Base-by-base conservation (phyloP, 2,113 vertebrate species). In the Rutilus rutilus region DNA sequence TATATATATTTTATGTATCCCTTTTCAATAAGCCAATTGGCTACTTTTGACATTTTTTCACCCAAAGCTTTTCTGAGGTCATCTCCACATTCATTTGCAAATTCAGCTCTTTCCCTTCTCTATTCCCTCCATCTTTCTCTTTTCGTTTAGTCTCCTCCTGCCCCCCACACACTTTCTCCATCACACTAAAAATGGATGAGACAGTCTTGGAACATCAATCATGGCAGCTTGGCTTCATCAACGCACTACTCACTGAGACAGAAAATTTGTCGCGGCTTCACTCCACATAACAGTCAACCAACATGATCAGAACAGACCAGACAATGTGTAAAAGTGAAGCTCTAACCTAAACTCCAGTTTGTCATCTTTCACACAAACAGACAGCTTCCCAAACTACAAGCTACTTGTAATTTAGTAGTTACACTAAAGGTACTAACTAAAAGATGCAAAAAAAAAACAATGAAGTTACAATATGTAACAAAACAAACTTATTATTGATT, bases 201-300 rank as follows among this genome's bases (percentile, higher is more conserved):
- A 50, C 11, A 42, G 67, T 62, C 50, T 47, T 60, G 59, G 84
- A 39, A 42, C 67, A 81, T 73, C 71, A 84, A 73, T 81, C 78
- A 78, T n/a, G 10, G 50, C 71, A 73, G 73, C 60, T 45, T 33
- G 59, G 69, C 64, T 42, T 30, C 82, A 85, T 85, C 83, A 84
- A 82, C 73, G 67, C 27, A 83, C 74, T 64, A 88, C 50, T 36
- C 21, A 23, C 60, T 39, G 59, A 71, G 69, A 76, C 75, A 54
- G 82, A 88, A 64, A 80, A 64, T 88, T 85, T 86, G 45, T 47
- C 83, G 27, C 15, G 6, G 83, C 69, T 87, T 84, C 77, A 81
- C 69, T 77, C 59, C 2, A 39, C 62, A 77, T 83, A 83, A 71
- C 47, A 69, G 69, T 84, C 83, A 84, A 45, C 60, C 33, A 54